Base-by-base conservation (phyloP, 2,113 vertebrate genomes). In the Carassius gibelio region DNA sequence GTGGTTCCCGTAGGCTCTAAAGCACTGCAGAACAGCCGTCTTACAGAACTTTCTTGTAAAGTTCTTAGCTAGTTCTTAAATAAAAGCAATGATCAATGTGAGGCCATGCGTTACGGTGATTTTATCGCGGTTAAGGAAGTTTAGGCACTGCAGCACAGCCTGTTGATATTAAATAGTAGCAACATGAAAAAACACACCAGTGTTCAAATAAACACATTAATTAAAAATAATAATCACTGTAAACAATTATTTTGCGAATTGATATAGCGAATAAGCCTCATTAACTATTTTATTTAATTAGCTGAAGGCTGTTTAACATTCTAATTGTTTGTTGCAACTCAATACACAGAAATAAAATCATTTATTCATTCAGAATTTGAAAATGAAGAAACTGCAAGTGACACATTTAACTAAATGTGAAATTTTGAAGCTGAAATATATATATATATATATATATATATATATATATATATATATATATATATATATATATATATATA, bases 1-100 rank as follows among this genome's bases (percentile, higher is more conserved):
- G 30, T 38, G 69, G 52, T 76, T 52, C 85, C n/a, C 23, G 14
- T 62, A 30, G 71, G 77, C 38, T 64, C n/a, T 86, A 85, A 74
- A 15, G 1, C 1, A 0, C 42, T 0, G 62, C 38, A 9, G 21
- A 80, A 64, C 59, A 1, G 19, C 19, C 1, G 17, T 21, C 30
- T 38, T 14, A n/a, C 36, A 64, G 6, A 80, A 64, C 36, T 75
- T 48, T 75, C 71, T 23, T 75, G 71, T 75, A 5, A 15, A 45
- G 57, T 45, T 80, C 13, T 8, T 9, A 45, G 6, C n/a, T 48
- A 26, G 75, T 14, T 61, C 10, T 61, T 61, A 15, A 61, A 61
- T 23, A 10, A 78, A 78, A 61, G 11, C 76, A 42, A 38, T 78
- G 14, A 61, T 36, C 30, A 1, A 34, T 5, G 0, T 19, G 75